Evolutionary conservation across 1,140 invertebrate species (phyloP), one percentile per base, ranked within the genome.

Genomic region (Tetramorium simillimum): DNA sequence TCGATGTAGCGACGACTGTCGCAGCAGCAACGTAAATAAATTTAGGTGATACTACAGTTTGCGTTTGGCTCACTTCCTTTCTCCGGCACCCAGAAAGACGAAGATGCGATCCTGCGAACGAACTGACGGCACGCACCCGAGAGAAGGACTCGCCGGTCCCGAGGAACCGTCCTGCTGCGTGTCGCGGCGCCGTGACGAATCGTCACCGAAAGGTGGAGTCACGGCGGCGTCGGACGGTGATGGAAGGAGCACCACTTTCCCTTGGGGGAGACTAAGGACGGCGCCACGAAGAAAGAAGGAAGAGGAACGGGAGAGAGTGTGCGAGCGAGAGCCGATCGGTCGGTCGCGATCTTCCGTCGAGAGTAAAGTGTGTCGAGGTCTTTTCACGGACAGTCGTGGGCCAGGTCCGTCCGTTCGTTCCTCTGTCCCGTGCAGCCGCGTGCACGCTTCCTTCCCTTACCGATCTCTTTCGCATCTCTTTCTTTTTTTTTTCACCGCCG

Each of bases 361-460:
- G 77, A 86, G 85, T 89, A 93, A 95, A 95, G 95, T 95, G 92
- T 95, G 95, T 95, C 95, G 95, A 95, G 95, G 95, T 95, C 94
- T 95, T 95, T 95, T 95, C 95, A 95, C 94, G 94, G 94, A 92
- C 94, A 95, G 94, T 93, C 93, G 91, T 75, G 70, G 70, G 18
- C 28, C 33, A 40, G 9, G n/a, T 56, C 58, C 16, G n/a, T 84
- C 49, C 7, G 18, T 53, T 53, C n/a, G 18, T 84, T 33, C 33
- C 33, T 33, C 73, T 63, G 77, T 56, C 40, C 53, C 65, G 75
- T 85, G 72, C 77, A 81, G 70, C 63, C 67, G 86, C 33, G 56
- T 86, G 72, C 65, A 40, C 81, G 70, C 51, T 69, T 62, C 53
- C 58, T 65, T 73, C 40, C 16, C 58, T 63, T 87, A 16, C 58